A percentile compares a stretch with the other conserved stretches of the same genome.
phyloP scores from a whole-genome alignment of 2,797 vertebrate genomes.

The Telmatherina bonti region DNA sequence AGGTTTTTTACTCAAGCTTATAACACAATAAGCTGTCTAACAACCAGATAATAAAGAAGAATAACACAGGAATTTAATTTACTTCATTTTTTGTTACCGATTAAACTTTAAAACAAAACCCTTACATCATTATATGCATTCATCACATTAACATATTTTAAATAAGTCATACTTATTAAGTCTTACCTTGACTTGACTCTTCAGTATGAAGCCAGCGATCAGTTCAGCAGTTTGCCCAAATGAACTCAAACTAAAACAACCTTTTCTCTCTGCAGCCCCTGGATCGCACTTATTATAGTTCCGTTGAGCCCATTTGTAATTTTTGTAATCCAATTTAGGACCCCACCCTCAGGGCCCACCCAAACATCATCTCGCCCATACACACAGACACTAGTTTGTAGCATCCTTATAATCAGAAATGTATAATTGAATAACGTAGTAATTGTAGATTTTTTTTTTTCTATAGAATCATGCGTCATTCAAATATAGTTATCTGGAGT shows the following conservation, averaged over 20 bases:
- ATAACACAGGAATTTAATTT: background rate
- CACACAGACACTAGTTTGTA: slow-evolving; percentile 10
- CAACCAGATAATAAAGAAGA: background rate
- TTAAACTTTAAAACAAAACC: background rate
- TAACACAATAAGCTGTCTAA: background rate
- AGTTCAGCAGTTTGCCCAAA: slow-evolving; percentile 1
- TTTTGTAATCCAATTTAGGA: slow-evolving; percentile 43
- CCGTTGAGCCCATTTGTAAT: slow-evolving; percentile 20
- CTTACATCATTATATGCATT: background rate
- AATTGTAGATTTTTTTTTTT: background rate
- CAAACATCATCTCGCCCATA: slow-evolving; percentile 5
- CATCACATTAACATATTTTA: background rate
- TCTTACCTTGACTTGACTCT: slow-evolving; percentile 25
- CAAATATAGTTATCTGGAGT: background rate
- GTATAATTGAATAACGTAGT: background rate
- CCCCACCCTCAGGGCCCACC: slow-evolving; percentile 47
- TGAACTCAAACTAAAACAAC: slow-evolving; percentile 4
- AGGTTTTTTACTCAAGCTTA: no score
- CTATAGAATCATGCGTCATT: background rate
- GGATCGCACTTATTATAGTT: slow-evolving; percentile 45
- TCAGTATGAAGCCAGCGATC: background rate
- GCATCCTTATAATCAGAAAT: slow-evolving; percentile 1
- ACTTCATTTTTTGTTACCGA: background rate
- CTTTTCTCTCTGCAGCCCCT: slow-evolving; percentile 4
- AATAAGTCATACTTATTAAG: background rate